Evolutionary conservation across 2,888 invertebrate species (phyloP), one percentile per base, ranked within the genome.

Genomic region (Pheosia tremula): DNA sequence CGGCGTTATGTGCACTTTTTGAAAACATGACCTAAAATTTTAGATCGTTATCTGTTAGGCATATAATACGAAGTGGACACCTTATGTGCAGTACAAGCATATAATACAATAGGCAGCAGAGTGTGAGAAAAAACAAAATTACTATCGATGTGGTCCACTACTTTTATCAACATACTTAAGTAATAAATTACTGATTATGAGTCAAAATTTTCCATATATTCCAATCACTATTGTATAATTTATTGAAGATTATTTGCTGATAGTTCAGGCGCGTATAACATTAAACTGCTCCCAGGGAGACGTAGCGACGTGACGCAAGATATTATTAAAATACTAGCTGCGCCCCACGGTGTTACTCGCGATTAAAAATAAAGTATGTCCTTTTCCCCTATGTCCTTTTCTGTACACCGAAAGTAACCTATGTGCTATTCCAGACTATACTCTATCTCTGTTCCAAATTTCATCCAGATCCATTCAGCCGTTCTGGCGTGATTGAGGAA

Each of bases 1-100:
- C 41, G 7, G 13, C 41, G 41, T 55, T 9, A 24, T 13, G 11
- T 38, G 6, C 38, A 11, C 11, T 4, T 53, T 53, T 53, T 53
- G 39, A 3, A 41, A 56, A 41, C 41, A 11, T 56, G 56, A 56
- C 56, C 56, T 41, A 41, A 55, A 55, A 54, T 41, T 39, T 36
- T 54, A 9, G n/a, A 54, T 36, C 7, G 6, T 24, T 52, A 52
- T 52, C 52, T 13, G 52, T 52, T 52, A 52, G 41, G 41, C 5
- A 41, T 41, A 6, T 41, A 41, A 41, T 2, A 41, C 8, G 8
- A 4, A 5, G 41, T 8, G 41, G 7, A 41, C 24, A 24, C 24
- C 24, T 24, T 39, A 39, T 6, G 39, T 39, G 7, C 39, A 39
- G 5, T 39, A 39, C 39, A 5, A 50, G 13, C 13, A 13, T 24